phyloP scores from a whole-genome alignment of 2,888 invertebrate species.

The Spodoptera littoralis region DNA sequence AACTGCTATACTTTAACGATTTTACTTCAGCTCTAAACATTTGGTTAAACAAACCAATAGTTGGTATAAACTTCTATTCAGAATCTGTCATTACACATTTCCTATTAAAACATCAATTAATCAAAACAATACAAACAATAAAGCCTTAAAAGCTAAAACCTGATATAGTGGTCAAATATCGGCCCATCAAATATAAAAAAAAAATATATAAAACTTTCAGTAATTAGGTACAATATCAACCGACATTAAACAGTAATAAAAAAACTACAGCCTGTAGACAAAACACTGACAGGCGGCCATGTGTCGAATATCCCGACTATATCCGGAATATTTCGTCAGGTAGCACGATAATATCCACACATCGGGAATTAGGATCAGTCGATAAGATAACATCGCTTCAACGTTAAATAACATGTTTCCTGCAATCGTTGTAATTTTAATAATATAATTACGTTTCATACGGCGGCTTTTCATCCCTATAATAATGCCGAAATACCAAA shows the following conservation, averaged over 20 bases:
- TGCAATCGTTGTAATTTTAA: slow-evolving; percentile 88
- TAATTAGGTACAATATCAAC: slow-evolving; percentile 4
- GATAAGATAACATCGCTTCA: slow-evolving; percentile 86
- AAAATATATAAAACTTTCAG: not conserved
- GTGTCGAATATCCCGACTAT: slow-evolving; percentile 75
- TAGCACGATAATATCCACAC: slow-evolving; percentile 87
- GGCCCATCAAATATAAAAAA: no score
- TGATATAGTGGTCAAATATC: no score
- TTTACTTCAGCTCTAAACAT: no score
- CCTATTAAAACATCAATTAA: no score
- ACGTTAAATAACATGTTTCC: slow-evolving; percentile 88
- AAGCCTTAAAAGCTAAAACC: no score
- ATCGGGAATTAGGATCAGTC: slow-evolving; percentile 82
- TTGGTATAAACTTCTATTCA: no score
- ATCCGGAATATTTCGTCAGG: slow-evolving; percentile 83
- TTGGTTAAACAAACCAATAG: no score
- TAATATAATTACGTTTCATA: slow-evolving; percentile 86
- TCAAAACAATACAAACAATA: no score
- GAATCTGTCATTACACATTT: not conserved
- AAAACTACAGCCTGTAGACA: slow-evolving; percentile 64
- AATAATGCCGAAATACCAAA: slow-evolving; percentile 73
- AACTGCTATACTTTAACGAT: no score
- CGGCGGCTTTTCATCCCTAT: slow-evolving; percentile 77
- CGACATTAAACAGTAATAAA: slow-evolving; percentile 4
- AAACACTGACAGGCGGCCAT: slow-evolving; percentile 64